Evolutionary conservation across 1,140 invertebrate genomes (phyloP).

Genomic region (Littorina saxatilis): DNA sequence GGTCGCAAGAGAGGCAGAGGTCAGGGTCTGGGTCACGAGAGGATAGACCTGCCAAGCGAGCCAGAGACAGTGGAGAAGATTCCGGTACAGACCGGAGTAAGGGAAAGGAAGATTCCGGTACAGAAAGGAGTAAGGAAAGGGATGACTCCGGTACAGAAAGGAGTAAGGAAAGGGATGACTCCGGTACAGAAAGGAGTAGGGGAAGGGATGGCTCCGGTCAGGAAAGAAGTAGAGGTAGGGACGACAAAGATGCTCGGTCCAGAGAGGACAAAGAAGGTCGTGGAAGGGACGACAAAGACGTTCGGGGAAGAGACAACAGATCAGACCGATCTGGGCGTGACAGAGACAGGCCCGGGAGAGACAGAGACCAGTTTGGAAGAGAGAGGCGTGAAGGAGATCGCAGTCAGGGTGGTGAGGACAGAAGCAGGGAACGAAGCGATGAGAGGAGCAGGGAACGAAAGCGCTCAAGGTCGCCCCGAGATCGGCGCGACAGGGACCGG

Average conservation of each 20-base stretch:
- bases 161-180: background rate
- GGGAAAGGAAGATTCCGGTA: too few species aligned
- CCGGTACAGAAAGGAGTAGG: background rate
- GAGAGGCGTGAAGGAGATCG: constrained; percentile 21
- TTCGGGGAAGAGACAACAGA: constrained; percentile 44
- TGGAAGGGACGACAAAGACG: too few species aligned
- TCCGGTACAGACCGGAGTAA: too few species aligned
- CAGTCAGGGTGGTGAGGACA: constrained; percentile 40
- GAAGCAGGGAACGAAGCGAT: constrained; percentile 32
- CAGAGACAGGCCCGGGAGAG: constrained; percentile 21
- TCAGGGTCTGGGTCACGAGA: constrained; percentile 16
- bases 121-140: too few species aligned
- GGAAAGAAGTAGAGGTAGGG: constrained; percentile 60
- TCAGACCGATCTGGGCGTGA: constrained; percentile 54
- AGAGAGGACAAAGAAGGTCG: too few species aligned
- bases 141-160: background rate
- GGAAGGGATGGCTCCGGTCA: background rate
- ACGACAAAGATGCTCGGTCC: too few species aligned
- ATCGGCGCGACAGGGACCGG: constrained; percentile 19
- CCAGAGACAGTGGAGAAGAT: background rate
- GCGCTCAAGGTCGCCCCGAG: constrained; percentile 31
- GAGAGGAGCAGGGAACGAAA: constrained; percentile 35
- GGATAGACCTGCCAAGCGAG: background rate
- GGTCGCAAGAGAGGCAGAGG: constrained; percentile 51
- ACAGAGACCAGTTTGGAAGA: constrained; percentile 22